Conservation (phyloP, 2,113 vertebrate species). For the Acanthochromis polyacanthus region DNA sequence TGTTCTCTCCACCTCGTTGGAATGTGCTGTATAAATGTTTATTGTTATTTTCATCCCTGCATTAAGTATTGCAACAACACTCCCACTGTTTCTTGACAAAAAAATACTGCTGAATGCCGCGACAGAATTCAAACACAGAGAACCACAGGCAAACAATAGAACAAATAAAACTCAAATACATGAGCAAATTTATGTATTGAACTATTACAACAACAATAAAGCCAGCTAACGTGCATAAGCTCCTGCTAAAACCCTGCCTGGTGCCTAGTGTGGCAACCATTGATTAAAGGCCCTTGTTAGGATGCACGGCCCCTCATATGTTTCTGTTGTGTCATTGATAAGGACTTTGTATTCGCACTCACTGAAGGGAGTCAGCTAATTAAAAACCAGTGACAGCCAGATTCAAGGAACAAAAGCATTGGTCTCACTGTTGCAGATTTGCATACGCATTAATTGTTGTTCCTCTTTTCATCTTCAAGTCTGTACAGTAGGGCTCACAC, state of each 20-base stretch:
- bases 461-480: slow-evolving; percentile 54
- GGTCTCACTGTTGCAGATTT: slow-evolving; percentile 64
- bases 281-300: slow-evolving; percentile 80
- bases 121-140: slow-evolving; percentile 31
- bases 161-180: slow-evolving; percentile 21
- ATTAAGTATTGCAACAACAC: slow-evolving; percentile 12
- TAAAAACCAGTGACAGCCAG: slow-evolving; percentile 75
- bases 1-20: slow-evolving; percentile 2
- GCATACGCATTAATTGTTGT: slow-evolving; percentile 58
- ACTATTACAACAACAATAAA: slow-evolving; percentile 44
- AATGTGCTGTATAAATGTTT: slow-evolving; percentile 15
- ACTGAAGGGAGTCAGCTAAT: slow-evolving; percentile 73
- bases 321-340: slow-evolving; percentile 79
- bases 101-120: slow-evolving; percentile 25
- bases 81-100: slow-evolving; percentile 11
- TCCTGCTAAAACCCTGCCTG: slow-evolving; percentile 48
- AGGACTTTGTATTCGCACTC: slow-evolving; percentile 68
- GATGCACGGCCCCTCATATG: slow-evolving; percentile 64
- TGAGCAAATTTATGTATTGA: slow-evolving; percentile 15
- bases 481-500: slow-evolving; percentile 42
- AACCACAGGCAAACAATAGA: background rate
- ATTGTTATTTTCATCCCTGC: slow-evolving; percentile 19
- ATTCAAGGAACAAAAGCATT: slow-evolving; percentile 67
- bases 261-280: slow-evolving; percentile 68
- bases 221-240: slow-evolving; percentile 41